These are phyloP conservation scores for Drosophila limbata DNA, from an alignment of 2,888 invertebrate genomes.

Conservation along the genomic window DNA sequence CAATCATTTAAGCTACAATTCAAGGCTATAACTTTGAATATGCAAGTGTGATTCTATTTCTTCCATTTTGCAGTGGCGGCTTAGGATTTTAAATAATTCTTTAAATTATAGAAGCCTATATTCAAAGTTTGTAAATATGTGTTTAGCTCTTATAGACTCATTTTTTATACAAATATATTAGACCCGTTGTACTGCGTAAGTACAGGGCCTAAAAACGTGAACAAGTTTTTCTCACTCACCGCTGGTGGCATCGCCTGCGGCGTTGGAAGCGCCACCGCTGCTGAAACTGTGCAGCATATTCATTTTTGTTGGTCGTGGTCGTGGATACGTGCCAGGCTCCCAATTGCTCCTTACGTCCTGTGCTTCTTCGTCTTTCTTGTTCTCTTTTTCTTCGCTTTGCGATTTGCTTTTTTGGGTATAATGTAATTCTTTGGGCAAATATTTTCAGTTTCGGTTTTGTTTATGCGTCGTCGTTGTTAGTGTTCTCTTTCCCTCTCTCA, in stretches of 20 bases:
- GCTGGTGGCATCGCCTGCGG: conserved; percentile 68
- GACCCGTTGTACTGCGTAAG: too few relatives aligned
- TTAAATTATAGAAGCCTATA: too few relatives aligned
- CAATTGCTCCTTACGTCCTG: conserved; percentile 20
- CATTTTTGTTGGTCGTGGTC: conserved; percentile 59
- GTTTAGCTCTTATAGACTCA: background rate
- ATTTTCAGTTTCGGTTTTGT: conserved; percentile 62
- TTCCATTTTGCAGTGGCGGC: too few relatives aligned
- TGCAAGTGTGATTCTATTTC: too few relatives aligned
- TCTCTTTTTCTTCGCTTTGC: conserved; percentile 4
- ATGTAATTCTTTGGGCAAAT: conserved; percentile 58
- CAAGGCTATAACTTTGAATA: background rate
- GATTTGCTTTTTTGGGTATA: conserved; percentile 18
- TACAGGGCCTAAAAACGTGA: conserved; percentile 16
- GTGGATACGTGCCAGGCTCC: conserved; percentile 36
- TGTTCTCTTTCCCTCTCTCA: conserved; percentile 5
- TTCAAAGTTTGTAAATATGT: background rate
- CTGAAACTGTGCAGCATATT: conserved; percentile 83
- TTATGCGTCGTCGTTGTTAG: conserved; percentile 55
- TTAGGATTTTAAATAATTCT: too few relatives aligned
- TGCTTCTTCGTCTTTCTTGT: conserved; percentile 8
- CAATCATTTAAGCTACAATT: background rate
- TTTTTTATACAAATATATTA: background rate
- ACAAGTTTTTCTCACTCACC: conserved; percentile 70
- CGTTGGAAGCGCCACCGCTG: conserved; percentile 73